Conservation (phyloP, 2,797 vertebrate species). For the Myotis findleyi region DNA sequence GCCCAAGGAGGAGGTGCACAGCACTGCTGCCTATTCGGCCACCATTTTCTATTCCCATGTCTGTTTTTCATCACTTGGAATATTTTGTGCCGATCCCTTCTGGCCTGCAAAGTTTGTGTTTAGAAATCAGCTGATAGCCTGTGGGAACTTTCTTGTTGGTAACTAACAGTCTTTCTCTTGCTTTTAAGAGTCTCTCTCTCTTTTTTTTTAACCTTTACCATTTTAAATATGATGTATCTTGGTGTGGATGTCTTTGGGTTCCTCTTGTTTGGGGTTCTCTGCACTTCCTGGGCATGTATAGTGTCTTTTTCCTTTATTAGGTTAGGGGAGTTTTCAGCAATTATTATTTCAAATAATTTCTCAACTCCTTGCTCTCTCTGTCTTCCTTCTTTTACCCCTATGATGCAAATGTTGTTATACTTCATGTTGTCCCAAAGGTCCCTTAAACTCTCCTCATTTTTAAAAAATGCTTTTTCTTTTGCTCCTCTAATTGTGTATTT, state of each 20-base stretch:
- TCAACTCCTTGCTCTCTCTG: not conserved
- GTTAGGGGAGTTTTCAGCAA: not conserved
- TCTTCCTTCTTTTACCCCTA: not conserved
- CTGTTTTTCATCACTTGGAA: not conserved
- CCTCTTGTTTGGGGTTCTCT: not conserved
- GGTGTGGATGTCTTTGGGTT: not conserved
- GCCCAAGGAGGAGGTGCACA: too few species aligned
- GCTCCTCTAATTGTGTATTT: not conserved
- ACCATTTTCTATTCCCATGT: too few species aligned
- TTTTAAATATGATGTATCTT: not conserved
- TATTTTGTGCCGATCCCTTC: not conserved
- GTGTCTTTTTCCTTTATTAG: not conserved
- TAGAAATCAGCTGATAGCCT: not conserved
- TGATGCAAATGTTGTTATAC: not conserved
- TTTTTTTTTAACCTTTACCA: not conserved
- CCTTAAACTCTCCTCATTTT: not conserved
- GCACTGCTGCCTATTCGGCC: too few species aligned
- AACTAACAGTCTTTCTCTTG: not conserved
- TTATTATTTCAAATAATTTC: not conserved
- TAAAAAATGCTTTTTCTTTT: not conserved
- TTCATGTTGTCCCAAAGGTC: not conserved
- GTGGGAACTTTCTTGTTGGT: not conserved
- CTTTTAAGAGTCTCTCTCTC: not conserved
- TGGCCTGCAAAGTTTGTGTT: not conserved
- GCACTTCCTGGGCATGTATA: not conserved